Conservation (phyloP, 2,113 vertebrate genomes). For the Muscicapa adusta region DNA sequence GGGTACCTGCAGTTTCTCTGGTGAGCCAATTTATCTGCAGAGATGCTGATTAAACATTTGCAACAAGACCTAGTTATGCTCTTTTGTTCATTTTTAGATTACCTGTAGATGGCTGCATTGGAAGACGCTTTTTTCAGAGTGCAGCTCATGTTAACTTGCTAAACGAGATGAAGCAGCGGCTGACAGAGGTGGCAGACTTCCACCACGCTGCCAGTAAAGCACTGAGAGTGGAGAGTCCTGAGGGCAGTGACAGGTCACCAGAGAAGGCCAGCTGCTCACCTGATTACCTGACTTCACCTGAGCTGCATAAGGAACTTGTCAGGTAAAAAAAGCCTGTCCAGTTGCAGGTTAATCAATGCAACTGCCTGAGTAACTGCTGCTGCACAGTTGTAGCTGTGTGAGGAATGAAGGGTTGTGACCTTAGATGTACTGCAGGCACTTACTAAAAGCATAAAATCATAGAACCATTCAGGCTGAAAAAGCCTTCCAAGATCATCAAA, state of each 20-base stretch:
- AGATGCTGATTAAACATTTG: background rate
- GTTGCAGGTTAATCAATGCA: background rate
- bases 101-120: constrained; percentile 89
- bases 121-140: constrained; percentile 87
- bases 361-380: background rate
- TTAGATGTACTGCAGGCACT: background rate
- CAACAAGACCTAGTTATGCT: background rate
- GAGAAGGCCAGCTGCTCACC: constrained; percentile 34
- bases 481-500: background rate
- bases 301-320: constrained; percentile 90
- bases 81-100: constrained; percentile 69
- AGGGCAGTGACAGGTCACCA: constrained; percentile 66
- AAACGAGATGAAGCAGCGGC: constrained; percentile 84
- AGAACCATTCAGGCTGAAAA: background rate
- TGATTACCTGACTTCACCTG: constrained; percentile 82
- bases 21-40: background rate
- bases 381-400: background rate
- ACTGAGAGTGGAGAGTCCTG: constrained; percentile 75
- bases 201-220: constrained; percentile 92
- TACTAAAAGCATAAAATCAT: background rate
- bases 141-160: constrained; percentile 79
- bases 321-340: constrained; percentile 68
- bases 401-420: background rate
- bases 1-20: background rate
- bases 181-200: constrained; percentile 90